Evolutionary conservation across 2,113 vertebrate species (phyloP), one percentile per base, ranked within the genome.

Genomic region (Callocephalon fimbriatum): DNA sequence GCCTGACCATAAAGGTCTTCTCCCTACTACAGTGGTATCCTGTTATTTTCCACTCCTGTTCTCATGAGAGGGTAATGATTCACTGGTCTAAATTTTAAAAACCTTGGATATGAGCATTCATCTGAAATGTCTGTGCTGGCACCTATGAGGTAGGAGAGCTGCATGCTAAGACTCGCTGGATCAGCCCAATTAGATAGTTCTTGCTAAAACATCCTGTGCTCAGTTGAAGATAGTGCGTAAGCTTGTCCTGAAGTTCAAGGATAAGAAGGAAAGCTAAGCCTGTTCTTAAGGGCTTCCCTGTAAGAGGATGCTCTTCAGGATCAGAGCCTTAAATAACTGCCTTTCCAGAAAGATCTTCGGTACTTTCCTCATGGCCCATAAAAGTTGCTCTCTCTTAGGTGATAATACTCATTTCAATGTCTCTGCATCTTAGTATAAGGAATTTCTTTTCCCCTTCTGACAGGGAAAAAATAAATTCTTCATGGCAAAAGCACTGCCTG

Each of bases 391-490:
- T 77, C 32, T 62, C 1, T 0, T 47, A 17, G 62, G 5, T 26
- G 59, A 53, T 56, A 47, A 81, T 16, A 7, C 18, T 67, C 20
- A 32, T 61, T 90, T 74, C 38, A 67, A 44, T 0, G 0, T 37
- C 22, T 89, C 44, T 90, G 40, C 45, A 25, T 78, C 58, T 74
- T 23, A 15, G 12, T 54, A 7, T 42, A 50, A 75, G 15, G 23
- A 79, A 56, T 83, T 76, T 59, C 35, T 74, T 75, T 88, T 26
- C 44, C 11, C 12, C 4, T 59, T 90, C 62, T 44, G 32, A 48
- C 38, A 68, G 38, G 26, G 38, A 85, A 70, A 63, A 54, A 79
- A 70, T 13, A 44, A 86, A 72, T 92, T 82, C 25, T 87, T 81
- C 15, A 9, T 40, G 26, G 54, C 22, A 47, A 16, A 90, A 58